phyloP scores from a whole-genome alignment of 2,888 invertebrate genomes.

The Leptura quadrifasciata region DNA sequence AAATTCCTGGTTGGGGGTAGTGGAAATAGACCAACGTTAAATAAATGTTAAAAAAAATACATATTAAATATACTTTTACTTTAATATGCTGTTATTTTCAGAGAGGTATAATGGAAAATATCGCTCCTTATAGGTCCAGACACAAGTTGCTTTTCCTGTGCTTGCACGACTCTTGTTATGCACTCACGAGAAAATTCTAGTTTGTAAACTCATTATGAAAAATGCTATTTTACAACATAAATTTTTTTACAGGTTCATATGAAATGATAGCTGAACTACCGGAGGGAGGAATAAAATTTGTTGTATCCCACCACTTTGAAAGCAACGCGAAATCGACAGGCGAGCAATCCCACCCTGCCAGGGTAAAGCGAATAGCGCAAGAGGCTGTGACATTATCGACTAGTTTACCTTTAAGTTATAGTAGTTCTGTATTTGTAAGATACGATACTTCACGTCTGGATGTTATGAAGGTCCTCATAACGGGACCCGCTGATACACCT shows the following conservation, averaged over 20 bases:
- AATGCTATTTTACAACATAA: neutral
- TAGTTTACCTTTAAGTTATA: conserved; percentile 92
- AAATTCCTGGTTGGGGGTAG: no score
- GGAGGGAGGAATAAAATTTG: conserved; percentile 86
- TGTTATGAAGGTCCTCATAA: conserved; percentile 95
- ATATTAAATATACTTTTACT: no score
- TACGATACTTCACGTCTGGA: conserved; percentile 96
- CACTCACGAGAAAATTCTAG: no score
- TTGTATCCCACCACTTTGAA: conserved; percentile 93
- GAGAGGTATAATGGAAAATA: no score
- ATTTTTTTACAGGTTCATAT: conserved; percentile 82
- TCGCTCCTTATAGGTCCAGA: no score
- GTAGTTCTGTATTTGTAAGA: conserved; percentile 95
- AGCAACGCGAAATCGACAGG: conserved; percentile 90
- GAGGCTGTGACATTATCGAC: conserved; percentile 96
- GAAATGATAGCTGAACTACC: conserved; percentile 91
- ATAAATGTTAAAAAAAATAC: no score
- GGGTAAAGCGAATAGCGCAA: conserved; percentile 94
- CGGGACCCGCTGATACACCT: conserved; percentile 91
- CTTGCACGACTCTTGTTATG: no score
- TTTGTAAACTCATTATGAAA: no score
- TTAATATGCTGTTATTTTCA: no score
- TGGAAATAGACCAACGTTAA: no score
- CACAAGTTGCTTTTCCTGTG: no score
- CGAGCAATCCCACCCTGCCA: conserved; percentile 88